phyloP scores from a whole-genome alignment of 2,797 vertebrate genomes.

The Calcarius lapponicus region DNA sequence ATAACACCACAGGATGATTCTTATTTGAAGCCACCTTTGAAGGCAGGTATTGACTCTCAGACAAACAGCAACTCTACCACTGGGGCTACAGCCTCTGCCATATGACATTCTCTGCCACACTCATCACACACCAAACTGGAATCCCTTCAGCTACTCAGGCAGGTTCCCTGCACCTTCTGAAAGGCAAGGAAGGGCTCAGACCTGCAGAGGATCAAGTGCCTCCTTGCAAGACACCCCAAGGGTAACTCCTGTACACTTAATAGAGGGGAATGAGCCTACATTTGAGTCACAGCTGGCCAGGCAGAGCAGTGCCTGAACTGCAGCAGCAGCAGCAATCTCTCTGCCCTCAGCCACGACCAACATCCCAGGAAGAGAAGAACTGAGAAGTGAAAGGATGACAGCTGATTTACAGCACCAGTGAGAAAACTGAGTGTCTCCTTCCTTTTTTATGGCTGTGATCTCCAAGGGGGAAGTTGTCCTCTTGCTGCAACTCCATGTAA shows the following conservation, averaged over 20 bases:
- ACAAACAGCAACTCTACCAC: not conserved
- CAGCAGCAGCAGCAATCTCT: not conserved
- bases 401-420: not conserved
- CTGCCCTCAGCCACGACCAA: not conserved
- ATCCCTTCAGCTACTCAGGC: not conserved
- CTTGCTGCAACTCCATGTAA: not conserved
- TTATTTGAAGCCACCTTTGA: not conserved
- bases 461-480: not conserved
- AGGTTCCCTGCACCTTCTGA: accelerated
- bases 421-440: not conserved
- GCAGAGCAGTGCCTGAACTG: not conserved
- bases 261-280: not conserved
- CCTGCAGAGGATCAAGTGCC: not conserved
- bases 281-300: not conserved
- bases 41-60: not conserved
- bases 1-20: not conserved
- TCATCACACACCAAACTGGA: not conserved
- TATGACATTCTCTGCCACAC: not conserved
- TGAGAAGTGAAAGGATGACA: not conserved
- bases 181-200: not conserved
- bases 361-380: not conserved
- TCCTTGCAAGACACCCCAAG: not conserved
- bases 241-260: not conserved
- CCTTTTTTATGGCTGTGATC: not conserved
- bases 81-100: not conserved